Evolutionary conservation across 2,797 vertebrate genomes (phyloP).

Genomic region (Alcedo quadribrachys): DNA sequence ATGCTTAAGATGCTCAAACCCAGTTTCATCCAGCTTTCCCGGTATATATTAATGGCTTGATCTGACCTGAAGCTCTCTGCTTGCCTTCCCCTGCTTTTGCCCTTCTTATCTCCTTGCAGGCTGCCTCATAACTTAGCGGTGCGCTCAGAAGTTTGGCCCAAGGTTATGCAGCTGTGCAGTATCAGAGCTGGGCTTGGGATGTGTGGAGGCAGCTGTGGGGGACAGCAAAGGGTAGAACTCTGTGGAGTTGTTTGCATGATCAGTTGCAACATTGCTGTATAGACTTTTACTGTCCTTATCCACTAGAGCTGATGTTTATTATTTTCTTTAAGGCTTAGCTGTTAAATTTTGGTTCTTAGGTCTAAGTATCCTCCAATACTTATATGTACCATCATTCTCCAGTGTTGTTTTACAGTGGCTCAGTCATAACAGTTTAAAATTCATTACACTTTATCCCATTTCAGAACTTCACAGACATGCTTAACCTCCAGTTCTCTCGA

Average conservation of each 20-base stretch:
- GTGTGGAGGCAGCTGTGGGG: constrained; percentile 51
- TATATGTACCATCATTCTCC: not conserved
- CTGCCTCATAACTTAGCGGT: constrained; percentile 59
- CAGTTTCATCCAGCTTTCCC: not conserved
- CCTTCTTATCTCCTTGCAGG: constrained; percentile 54
- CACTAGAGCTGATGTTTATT: not conserved
- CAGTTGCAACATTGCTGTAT: not conserved
- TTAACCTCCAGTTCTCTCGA: not conserved
- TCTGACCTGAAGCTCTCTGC: constrained; percentile 21
- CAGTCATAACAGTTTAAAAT: not conserved
- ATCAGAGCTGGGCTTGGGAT: constrained; percentile 54
- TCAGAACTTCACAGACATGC: not conserved
- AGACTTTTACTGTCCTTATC: not conserved
- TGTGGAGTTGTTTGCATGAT: not conserved
- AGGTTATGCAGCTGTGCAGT: constrained; percentile 71
- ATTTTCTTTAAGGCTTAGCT: constrained; percentile 4
- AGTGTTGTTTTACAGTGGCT: not conserved
- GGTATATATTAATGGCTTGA: constrained; percentile 18
- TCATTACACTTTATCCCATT: constrained; percentile 12
- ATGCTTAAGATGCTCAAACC: not conserved
- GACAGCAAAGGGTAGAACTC: constrained; percentile 3
- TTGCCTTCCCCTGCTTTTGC: constrained; percentile 46
- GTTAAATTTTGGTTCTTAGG: not conserved
- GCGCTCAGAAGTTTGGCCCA: constrained; percentile 69
- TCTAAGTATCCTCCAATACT: not conserved